Percentiles rank a stretch among this genome's conserved stretches.
These are phyloP conservation scores for Eulemur rubriventer DNA, from an alignment of 2,797 vertebrate genomes.

Conservation along the genomic window DNA sequence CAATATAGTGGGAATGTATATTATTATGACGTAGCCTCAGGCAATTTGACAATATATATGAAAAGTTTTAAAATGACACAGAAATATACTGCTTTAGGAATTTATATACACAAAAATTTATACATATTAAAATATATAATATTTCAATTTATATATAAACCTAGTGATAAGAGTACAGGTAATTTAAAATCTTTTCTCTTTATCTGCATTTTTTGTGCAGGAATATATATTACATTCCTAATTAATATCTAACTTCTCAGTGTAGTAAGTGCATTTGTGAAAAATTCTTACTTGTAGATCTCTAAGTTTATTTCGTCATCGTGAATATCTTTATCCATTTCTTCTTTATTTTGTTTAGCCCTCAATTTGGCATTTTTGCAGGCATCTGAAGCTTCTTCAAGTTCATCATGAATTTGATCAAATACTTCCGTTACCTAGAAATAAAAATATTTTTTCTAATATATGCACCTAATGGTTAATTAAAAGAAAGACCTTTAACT, in stretches of 20 bases:
- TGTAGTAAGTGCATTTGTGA: not conserved
- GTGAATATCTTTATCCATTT: slow-evolving; percentile 49
- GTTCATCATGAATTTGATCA: slow-evolving; percentile 44
- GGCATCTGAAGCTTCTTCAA: slow-evolving; percentile 26
- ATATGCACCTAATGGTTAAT: not conserved
- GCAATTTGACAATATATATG: not conserved
- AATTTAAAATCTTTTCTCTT: not conserved
- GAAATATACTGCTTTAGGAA: not conserved
- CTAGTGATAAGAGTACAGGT: not conserved
- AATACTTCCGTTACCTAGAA: slow-evolving; percentile 72
- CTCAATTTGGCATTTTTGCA: slow-evolving; percentile 53
- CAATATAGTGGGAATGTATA: not conserved
- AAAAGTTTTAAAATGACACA: slow-evolving; percentile 10
- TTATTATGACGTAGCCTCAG: not conserved
- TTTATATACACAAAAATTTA: not conserved
- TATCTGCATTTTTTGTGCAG: not conserved
- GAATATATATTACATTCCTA: not conserved
- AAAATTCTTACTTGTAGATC: slow-evolving; percentile 73
- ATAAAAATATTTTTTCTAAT: slow-evolving; percentile 36
- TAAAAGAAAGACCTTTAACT: not conserved
- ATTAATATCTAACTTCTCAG: slow-evolving; percentile 14
- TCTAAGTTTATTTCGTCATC: slow-evolving; percentile 2
- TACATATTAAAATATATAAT: not conserved
- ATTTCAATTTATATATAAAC: not conserved
- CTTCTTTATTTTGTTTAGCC: slow-evolving; percentile 53